Evolutionary conservation across 2,888 invertebrate genomes (phyloP).

Genomic region (Eupithecia tripunctaria): DNA sequence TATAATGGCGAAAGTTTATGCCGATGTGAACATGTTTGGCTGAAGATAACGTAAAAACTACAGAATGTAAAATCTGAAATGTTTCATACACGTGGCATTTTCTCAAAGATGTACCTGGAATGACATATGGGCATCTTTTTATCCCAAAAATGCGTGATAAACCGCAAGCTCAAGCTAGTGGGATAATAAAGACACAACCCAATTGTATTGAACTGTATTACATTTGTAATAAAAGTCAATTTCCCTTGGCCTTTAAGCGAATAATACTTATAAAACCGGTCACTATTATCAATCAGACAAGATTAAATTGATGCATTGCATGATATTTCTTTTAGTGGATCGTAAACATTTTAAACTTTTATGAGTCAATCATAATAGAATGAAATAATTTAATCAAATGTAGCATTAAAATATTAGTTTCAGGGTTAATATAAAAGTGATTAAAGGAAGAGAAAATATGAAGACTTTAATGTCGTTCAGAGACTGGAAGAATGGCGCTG

Average conservation of each 20-base stretch:
- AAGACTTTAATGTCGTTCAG: not conserved
- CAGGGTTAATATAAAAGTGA: not conserved
- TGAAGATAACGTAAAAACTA: no score
- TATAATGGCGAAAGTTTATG: no score
- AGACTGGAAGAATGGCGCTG: not conserved
- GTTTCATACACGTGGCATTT: no score
- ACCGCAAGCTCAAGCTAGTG: no score
- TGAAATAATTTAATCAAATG: not conserved
- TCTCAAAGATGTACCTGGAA: no score
- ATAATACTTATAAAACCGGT: not conserved
- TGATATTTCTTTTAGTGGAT: not conserved
- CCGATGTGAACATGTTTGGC: no score
- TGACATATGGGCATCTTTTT: no score
- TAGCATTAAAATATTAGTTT: not conserved
- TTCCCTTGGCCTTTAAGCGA: not conserved
- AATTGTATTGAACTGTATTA: conserved; percentile 5
- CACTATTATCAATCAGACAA: not conserved
- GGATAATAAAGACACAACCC: not conserved
- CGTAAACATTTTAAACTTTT: not conserved
- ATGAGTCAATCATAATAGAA: not conserved
- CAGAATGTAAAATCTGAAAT: no score
- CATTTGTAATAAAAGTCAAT: not conserved
- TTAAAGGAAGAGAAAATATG: not conserved
- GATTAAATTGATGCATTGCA: not conserved
- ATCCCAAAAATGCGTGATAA: no score